Conservation (phyloP, 2,797 vertebrate genomes). For the Lagodon rhomboides region DNA sequence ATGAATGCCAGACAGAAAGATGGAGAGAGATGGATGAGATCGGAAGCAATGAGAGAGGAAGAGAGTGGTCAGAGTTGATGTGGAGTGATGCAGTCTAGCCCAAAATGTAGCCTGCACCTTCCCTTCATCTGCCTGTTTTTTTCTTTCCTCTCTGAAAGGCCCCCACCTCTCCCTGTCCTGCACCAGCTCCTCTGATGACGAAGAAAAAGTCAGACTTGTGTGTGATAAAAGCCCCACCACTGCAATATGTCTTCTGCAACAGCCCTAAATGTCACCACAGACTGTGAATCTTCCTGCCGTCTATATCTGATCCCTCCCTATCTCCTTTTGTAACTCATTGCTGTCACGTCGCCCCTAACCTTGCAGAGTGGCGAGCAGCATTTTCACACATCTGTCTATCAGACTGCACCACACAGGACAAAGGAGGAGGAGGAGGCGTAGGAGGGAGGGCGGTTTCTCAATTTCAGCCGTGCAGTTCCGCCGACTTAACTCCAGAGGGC, state of each 20-base stretch:
- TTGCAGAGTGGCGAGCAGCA: conserved; percentile 58
- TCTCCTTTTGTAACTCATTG: conserved; percentile 38
- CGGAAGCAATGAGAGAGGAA: conserved; percentile 19
- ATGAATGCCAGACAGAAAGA: conserved; percentile 16
- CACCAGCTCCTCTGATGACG: conserved; percentile 76
- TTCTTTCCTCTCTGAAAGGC: conserved; percentile 15
- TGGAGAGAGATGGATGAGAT: conserved; percentile 17
- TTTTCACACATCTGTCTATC: conserved; percentile 72
- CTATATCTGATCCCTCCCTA: neutral
- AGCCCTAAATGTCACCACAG: conserved; percentile 25
- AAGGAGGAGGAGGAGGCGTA: conserved; percentile 47
- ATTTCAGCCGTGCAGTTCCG: conserved; percentile 49
- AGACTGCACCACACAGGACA: conserved; percentile 79
- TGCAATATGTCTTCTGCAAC: conserved; percentile 47
- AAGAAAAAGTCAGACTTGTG: conserved; percentile 68
- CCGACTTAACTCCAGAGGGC: conserved; percentile 68
- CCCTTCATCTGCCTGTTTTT: conserved; percentile 32
- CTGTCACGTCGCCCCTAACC: conserved; percentile 57
- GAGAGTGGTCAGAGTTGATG: conserved; percentile 45
- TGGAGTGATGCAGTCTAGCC: conserved; percentile 67
- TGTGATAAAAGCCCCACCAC: conserved; percentile 46
- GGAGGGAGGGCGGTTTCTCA: conserved; percentile 35
- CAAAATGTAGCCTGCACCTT: conserved; percentile 60
- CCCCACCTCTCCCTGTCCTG: conserved; percentile 64
- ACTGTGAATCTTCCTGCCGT: conserved; percentile 7